These are phyloP conservation scores for Spea multiplicata DNA, from an alignment of 2,113 vertebrate genomes.

Conservation along the genomic window DNA sequence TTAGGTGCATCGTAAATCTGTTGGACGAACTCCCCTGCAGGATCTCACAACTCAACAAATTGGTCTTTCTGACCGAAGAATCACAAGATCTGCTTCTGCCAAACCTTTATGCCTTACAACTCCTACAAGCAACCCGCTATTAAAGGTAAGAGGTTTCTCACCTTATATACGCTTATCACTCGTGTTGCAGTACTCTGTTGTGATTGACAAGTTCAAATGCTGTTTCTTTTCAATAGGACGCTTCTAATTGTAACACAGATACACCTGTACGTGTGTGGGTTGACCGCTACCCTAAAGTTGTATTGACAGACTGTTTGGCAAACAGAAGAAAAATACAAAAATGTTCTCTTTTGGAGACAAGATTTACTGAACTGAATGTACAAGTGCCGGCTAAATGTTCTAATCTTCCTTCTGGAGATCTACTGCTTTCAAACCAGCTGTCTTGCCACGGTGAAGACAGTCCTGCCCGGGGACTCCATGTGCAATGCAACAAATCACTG, in stretches of 20 bases:
- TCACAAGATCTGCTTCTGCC: background rate
- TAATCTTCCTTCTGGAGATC: background rate
- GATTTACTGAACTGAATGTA: background rate
- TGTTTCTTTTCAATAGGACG: slow-evolving; percentile 9
- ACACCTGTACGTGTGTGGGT: slow-evolving; percentile 2
- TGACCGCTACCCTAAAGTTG: background rate
- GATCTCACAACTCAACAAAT: background rate
- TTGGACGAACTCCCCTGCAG: slow-evolving; percentile 20
- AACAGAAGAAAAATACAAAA: background rate
- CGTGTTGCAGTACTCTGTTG: too few species aligned
- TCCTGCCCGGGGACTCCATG: background rate
- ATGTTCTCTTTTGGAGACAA: background rate
- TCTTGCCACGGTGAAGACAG: background rate
- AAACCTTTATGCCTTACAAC: background rate
- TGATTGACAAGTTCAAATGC: too few species aligned
- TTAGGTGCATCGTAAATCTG: slow-evolving; percentile 15
- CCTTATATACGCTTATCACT: too few species aligned
- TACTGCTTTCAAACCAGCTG: background rate
- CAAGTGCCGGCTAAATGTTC: background rate
- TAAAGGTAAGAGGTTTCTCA: slow-evolving; percentile 3
- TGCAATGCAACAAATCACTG: background rate
- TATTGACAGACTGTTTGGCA: background rate
- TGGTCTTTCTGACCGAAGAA: slow-evolving; percentile 1
- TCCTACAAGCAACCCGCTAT: background rate
- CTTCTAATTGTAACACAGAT: background rate